Conservation (phyloP, 30 jellyfish, hydroid and myxozoan species). For the Mastigias papua region DNA sequence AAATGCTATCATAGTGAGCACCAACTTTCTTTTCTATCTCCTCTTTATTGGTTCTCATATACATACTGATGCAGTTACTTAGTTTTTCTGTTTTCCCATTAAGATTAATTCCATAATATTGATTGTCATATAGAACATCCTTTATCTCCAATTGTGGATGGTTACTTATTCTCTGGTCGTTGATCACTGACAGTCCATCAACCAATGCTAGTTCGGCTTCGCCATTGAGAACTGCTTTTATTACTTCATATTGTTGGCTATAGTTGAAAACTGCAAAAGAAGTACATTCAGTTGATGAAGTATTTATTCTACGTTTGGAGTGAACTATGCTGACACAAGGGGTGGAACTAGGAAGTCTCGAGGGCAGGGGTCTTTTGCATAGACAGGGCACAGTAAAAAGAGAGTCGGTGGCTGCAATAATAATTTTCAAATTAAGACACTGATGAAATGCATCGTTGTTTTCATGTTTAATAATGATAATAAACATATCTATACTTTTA, state of each 20-base stretch:
- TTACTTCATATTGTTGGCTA: background rate
- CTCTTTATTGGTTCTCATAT: slow-evolving; percentile 25
- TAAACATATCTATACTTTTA: no score
- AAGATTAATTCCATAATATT: slow-evolving; percentile 30
- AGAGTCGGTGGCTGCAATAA: no score
- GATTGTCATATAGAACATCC: slow-evolving; percentile 12
- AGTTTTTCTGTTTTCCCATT: slow-evolving; percentile 40
- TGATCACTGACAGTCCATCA: slow-evolving; percentile 34
- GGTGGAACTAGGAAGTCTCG: no score
- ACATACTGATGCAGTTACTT: slow-evolving; percentile 17
- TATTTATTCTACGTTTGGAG: background rate
- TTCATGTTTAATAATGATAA: no score
- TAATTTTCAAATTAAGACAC: no score
- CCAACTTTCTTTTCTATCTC: slow-evolving; percentile 20
- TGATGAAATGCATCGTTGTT: no score
- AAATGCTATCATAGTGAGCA: background rate
- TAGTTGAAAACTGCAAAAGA: slow-evolving; percentile 3
- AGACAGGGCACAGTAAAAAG: no score
- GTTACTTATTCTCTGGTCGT: background rate
- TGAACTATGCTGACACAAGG: no score
- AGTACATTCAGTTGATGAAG: background rate
- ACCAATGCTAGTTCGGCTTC: slow-evolving; percentile 20
- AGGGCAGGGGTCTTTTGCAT: no score
- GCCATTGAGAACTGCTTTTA: slow-evolving; percentile 6
- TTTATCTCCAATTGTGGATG: slow-evolving; percentile 2